phyloP scores from a whole-genome alignment of 2,797 vertebrate species.

The Uromys caudimaculatus region DNA sequence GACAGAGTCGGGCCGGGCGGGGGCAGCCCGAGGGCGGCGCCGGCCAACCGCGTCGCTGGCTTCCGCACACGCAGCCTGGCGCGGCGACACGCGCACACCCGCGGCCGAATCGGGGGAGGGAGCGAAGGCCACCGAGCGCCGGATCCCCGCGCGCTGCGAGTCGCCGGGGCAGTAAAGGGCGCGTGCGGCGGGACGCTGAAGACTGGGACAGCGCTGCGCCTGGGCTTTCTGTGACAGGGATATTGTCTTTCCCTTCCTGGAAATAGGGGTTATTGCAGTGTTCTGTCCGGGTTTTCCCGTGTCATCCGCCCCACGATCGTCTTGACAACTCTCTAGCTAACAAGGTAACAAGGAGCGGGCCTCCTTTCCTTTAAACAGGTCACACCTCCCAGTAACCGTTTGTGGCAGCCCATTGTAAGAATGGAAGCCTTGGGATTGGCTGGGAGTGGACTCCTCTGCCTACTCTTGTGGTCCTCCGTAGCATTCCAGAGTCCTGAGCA shows the following conservation, averaged over 20 bases:
- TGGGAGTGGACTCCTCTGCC: neutral
- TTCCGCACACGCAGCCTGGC: neutral
- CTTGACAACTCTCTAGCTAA: neutral
- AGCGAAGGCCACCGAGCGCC: neutral
- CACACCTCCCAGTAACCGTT: constrained; percentile 35
- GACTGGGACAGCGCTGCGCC: neutral
- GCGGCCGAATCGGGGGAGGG: constrained; percentile 44
- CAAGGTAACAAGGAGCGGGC: neutral
- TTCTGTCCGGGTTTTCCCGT: neutral
- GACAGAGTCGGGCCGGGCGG: neutral
- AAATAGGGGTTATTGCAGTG: neutral
- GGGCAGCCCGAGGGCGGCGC: constrained; percentile 53
- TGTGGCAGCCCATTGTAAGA: neutral
- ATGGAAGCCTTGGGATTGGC: neutral
- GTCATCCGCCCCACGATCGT: neutral
- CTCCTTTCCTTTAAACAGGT: constrained; percentile 37
- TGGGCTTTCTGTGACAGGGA: neutral
- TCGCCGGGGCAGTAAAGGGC: neutral
- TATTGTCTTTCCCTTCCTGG: neutral
- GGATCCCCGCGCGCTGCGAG: neutral
- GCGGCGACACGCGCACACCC: neutral
- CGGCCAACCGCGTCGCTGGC: neutral
- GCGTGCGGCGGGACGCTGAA: no score
- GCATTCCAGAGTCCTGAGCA: neutral
- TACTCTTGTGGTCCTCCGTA: neutral